Conservation (phyloP, 2,113 vertebrate genomes). For the Gasterosteus aculeatus region DNA sequence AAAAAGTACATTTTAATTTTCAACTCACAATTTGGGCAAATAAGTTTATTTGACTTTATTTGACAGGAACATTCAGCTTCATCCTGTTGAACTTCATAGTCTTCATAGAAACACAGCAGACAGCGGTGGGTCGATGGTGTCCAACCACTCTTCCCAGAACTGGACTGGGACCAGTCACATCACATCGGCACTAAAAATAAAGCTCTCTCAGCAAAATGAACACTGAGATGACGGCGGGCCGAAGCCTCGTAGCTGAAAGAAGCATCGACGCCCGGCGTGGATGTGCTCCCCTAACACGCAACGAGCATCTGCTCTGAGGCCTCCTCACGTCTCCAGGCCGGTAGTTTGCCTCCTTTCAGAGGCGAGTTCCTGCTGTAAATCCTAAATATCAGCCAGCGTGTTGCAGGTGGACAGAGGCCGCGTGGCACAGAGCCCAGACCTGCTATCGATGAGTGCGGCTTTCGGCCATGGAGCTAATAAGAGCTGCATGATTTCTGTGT, state of each 20-base stretch:
- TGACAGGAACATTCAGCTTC: too few relatives aligned
- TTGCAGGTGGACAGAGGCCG: conserved; percentile 6
- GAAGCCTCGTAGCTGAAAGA: conserved; percentile 54
- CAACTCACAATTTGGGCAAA: too few relatives aligned
- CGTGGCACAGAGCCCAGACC: conserved; percentile 25
- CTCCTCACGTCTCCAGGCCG: conserved; percentile 35
- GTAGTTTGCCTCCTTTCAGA: conserved; percentile 45
- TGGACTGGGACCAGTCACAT: too few relatives aligned
- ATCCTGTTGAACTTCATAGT: too few relatives aligned
- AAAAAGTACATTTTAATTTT: background rate
- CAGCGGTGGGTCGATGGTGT: too few relatives aligned
- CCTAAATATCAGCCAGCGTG: conserved; percentile 21
- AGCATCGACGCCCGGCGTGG: conserved; percentile 58
- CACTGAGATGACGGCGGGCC: conserved; percentile 42
- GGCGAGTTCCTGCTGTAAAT: conserved; percentile 30
- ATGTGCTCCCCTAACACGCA: conserved; percentile 47
- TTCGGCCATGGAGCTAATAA: conserved; percentile 37
- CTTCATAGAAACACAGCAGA: too few relatives aligned
- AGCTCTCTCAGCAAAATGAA: conserved; percentile 8
- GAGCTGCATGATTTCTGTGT: conserved; percentile 24
- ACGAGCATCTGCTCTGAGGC: conserved; percentile 54
- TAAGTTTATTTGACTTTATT: too few relatives aligned
- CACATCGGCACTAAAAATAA: too few relatives aligned
- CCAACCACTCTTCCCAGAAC: too few relatives aligned
- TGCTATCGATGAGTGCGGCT: background rate